Conservation (phyloP, 2,797 vertebrate species). For the Pampus argenteus region DNA sequence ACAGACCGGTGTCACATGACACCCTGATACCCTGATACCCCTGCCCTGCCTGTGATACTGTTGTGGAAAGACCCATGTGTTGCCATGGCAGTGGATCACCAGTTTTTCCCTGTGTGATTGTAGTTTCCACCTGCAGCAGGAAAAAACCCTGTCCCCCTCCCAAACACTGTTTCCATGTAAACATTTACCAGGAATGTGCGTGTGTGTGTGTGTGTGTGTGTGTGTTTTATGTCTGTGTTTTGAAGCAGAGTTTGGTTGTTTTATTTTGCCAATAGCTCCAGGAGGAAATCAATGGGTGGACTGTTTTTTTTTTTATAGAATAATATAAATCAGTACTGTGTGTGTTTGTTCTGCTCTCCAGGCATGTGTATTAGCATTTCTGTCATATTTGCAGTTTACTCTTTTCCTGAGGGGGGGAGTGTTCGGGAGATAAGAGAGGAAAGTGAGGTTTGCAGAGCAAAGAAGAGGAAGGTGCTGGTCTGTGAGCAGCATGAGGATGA, state of each 20-base stretch:
- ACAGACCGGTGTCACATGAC: conserved; percentile 46
- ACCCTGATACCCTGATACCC: conserved; percentile 33
- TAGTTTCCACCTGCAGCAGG: conserved; percentile 73
- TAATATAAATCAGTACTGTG: neutral
- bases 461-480: conserved; percentile 36
- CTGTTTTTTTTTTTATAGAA: conserved; percentile 18
- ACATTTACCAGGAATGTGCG: conserved; percentile 63
- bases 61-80: conserved; percentile 64
- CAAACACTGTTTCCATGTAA: conserved; percentile 71
- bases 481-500: conserved; percentile 47
- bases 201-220: conserved; percentile 24
- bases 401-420: neutral
- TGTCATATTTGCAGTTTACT: conserved; percentile 25
- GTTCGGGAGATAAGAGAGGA: conserved; percentile 7
- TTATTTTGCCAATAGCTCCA: conserved; percentile 49
- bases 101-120: conserved; percentile 50
- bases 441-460: conserved; percentile 17
- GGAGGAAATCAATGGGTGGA: conserved; percentile 57
- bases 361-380: conserved; percentile 7
- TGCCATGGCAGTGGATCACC: conserved; percentile 54
- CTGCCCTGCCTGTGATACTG: conserved; percentile 38
- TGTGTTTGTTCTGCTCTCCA: conserved; percentile 5
- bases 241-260: conserved; percentile 18
- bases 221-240: conserved; percentile 19
- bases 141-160: conserved; percentile 64